Conservation (phyloP, 2,888 invertebrate genomes). For the Actias luna region DNA sequence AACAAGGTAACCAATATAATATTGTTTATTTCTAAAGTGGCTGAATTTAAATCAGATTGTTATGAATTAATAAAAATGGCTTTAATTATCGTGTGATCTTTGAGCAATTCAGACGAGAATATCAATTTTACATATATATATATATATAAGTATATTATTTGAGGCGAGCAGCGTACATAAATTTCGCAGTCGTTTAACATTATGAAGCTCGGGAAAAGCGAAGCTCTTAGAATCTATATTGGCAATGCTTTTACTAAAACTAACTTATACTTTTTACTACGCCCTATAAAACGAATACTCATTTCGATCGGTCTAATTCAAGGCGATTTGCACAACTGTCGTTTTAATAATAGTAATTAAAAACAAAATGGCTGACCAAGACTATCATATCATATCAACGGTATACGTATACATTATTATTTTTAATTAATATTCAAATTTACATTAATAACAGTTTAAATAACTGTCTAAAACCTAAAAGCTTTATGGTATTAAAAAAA, state of each 20-base stretch:
- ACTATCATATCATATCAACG: too few species aligned
- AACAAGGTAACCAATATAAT: too few species aligned
- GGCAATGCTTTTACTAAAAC: constrained; percentile 51
- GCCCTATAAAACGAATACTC: not conserved
- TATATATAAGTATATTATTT: not conserved
- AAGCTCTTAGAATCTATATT: constrained; percentile 59
- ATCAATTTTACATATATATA: not conserved
- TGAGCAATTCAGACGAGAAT: not conserved
- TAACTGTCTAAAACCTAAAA: too few species aligned
- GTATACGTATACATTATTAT: too few species aligned
- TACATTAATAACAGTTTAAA: too few species aligned
- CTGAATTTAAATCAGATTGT: too few species aligned
- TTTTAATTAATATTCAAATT: too few species aligned
- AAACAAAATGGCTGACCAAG: not conserved
- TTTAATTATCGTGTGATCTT: not conserved
- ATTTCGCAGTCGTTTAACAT: constrained; percentile 30
- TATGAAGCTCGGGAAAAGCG: constrained; percentile 30
- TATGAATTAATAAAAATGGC: not conserved
- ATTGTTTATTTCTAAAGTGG: too few species aligned
- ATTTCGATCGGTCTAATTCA: not conserved
- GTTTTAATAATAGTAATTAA: not conserved
- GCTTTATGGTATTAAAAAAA: too few species aligned
- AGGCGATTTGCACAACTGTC: constrained; percentile 2
- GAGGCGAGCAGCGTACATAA: constrained; percentile 34
- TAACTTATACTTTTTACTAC: constrained; percentile 23